A percentile compares a stretch with the other conserved stretches of the same genome.
These are phyloP conservation scores for Bergia puertoricense DNA, from an alignment of 92 coral and sea anemone species.

Conservation along the genomic window DNA sequence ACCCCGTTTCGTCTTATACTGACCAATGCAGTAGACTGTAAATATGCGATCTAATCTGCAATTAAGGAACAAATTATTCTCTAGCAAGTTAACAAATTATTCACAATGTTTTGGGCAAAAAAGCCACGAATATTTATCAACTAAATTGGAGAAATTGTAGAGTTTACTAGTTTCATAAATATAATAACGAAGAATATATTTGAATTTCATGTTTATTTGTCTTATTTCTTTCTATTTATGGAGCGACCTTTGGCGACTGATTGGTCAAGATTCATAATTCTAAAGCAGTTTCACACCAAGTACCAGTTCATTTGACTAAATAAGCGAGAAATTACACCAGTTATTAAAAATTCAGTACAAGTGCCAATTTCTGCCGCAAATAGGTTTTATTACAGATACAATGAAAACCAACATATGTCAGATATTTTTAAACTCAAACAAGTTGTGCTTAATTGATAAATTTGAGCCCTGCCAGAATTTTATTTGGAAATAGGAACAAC, in stretches of 20 bases:
- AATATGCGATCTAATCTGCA: not conserved
- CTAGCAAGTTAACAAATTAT: too few species aligned
- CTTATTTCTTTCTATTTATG: not conserved
- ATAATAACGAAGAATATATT: too few species aligned
- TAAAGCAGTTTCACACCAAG: not conserved
- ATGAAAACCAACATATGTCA: not conserved
- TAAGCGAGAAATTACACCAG: not conserved
- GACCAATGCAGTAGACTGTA: not conserved
- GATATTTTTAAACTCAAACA: not conserved
- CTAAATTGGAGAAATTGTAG: not conserved
- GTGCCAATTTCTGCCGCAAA: not conserved
- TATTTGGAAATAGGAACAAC: not conserved
- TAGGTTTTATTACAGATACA: not conserved
- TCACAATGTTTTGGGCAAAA: not conserved
- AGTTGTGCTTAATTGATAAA: not conserved
- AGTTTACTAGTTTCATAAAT: not conserved
- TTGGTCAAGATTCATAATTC: not conserved
- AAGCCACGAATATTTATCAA: too few species aligned
- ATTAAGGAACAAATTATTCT: not conserved
- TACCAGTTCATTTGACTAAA: not conserved
- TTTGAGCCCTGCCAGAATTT: not conserved
- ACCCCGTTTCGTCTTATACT: not conserved
- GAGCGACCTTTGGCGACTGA: too few species aligned
- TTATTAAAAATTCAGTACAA: slow-evolving; percentile 11
- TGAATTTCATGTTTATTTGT: too few species aligned